These are phyloP conservation scores for Dicyrtomina minuta DNA, from an alignment of 2,888 invertebrate genomes.

Conservation along the genomic window DNA sequence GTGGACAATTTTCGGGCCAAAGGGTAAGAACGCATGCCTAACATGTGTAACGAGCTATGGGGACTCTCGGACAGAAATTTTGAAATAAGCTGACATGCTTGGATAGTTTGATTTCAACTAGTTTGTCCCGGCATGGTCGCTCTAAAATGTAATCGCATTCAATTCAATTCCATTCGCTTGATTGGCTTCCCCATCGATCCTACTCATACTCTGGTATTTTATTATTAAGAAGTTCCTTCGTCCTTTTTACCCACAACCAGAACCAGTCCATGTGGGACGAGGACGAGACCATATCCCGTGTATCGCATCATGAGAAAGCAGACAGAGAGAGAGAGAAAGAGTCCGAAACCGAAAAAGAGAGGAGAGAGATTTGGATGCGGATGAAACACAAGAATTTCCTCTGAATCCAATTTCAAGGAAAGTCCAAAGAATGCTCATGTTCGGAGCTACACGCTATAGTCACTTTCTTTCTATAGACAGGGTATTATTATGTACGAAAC, in stretches of 20 bases:
- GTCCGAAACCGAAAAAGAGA: no score
- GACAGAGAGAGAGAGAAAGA: neutral
- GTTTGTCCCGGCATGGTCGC: neutral
- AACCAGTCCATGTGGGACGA: neutral
- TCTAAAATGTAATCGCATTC: conserved; percentile 20
- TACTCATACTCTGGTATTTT: conserved; percentile 24
- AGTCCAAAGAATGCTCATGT: conserved; percentile 17
- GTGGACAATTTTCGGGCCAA: conserved; percentile 33
- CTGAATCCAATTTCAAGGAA: conserved; percentile 27
- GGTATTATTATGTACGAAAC: neutral
- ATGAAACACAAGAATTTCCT: conserved; percentile 29
- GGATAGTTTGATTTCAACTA: neutral
- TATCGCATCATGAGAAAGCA: no score
- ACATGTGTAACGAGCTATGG: conserved; percentile 32
- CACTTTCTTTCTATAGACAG: neutral
- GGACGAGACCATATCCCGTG: neutral
- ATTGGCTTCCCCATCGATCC: conserved; percentile 27
- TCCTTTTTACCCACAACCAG: no score
- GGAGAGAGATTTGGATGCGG: neutral
- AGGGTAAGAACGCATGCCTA: conserved; percentile 36
- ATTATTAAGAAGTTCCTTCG: conserved; percentile 22
- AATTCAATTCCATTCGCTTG: conserved; percentile 23
- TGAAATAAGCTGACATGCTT: conserved; percentile 31
- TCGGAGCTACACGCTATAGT: neutral
- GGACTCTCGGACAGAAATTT: conserved; percentile 25